Evolutionary conservation across 2,888 invertebrate genomes (phyloP).

Genomic region (Smittia aterrima): DNA sequence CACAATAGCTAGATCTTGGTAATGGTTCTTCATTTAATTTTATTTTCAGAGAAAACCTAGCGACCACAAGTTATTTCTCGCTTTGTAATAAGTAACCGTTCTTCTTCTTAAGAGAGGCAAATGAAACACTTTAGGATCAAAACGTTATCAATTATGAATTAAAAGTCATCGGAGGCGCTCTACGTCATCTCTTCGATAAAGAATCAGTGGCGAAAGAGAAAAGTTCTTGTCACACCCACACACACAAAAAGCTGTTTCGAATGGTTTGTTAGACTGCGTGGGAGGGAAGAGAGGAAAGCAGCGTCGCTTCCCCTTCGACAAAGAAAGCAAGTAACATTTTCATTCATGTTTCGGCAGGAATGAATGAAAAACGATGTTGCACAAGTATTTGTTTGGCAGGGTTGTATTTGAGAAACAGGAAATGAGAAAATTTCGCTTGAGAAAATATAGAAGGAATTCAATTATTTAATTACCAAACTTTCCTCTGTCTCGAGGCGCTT

Average conservation of each 20-base stretch:
- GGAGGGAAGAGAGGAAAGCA: background rate
- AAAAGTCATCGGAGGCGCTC: background rate
- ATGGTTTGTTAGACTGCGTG: conserved; percentile 8
- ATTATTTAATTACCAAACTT: background rate
- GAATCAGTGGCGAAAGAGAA: background rate
- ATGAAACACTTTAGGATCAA: background rate
- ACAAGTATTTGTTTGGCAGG: conserved; percentile 30
- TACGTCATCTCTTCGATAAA: conserved; percentile 11
- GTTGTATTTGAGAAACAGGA: background rate
- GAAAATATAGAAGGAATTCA: background rate
- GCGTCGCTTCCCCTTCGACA: conserved; percentile 24
- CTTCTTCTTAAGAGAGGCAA: background rate
- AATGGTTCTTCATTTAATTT: no score
- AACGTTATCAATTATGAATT: background rate
- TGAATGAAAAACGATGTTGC: conserved; percentile 36
- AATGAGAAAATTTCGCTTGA: background rate
- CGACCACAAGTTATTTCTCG: no score
- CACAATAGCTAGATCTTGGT: no score
- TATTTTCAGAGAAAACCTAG: no score
- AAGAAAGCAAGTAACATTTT: conserved; percentile 7
- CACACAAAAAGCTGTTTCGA: background rate
- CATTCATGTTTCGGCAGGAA: conserved; percentile 25
- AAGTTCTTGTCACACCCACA: background rate
- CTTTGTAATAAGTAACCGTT: no score
- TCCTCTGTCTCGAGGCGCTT: background rate